phyloP scores from a whole-genome alignment of 2,797 vertebrate genomes.

The Ceyx erithaca region DNA sequence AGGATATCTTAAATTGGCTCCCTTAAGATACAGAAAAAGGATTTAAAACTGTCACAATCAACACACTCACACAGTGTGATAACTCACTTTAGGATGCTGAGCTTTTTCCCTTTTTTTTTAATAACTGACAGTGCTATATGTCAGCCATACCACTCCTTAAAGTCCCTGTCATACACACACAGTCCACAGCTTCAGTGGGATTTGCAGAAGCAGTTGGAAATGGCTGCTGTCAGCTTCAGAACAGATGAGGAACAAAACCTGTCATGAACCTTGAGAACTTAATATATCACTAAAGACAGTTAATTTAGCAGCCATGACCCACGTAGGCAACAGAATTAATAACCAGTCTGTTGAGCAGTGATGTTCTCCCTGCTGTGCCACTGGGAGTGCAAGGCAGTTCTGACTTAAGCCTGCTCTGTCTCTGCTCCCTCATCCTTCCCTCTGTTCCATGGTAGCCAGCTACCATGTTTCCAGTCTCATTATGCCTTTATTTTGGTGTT shows the following conservation, averaged over 20 bases:
- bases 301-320: constrained; percentile 76
- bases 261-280: constrained; percentile 74
- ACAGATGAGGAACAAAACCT: constrained; percentile 66
- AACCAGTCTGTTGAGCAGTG: constrained; percentile 39
- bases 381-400: background rate
- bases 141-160: constrained; percentile 16
- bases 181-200: background rate
- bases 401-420: background rate
- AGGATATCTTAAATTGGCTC: background rate
- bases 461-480: background rate
- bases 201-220: constrained; percentile 45
- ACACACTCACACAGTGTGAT: background rate
- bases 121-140: background rate
- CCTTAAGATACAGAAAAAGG: background rate
- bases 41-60: constrained; percentile 13
- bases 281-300: constrained; percentile 81
- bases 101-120: background rate
- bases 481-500: background rate
- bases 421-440: background rate
- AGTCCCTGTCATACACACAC: constrained; percentile 49
- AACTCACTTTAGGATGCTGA: background rate
- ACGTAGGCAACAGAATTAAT: constrained; percentile 71
- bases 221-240: constrained; percentile 62
- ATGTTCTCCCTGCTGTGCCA: background rate
- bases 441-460: background rate